These are phyloP conservation scores for Ibycter americanus DNA, from an alignment of 2,797 vertebrate genomes.

Conservation along the genomic window DNA sequence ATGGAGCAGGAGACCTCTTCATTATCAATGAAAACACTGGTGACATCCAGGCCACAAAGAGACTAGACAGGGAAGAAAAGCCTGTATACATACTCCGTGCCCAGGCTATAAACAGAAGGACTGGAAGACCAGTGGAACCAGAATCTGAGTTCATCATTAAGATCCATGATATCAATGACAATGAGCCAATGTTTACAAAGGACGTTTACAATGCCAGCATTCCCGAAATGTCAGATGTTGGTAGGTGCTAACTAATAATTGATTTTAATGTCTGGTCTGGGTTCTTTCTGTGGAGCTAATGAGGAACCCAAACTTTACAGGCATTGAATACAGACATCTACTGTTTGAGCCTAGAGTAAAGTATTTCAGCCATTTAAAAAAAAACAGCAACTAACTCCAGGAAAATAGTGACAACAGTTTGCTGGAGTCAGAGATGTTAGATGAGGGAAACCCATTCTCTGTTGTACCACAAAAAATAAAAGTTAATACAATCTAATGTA, in stretches of 20 bases:
- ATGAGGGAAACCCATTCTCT: not conserved
- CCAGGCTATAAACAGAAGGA: constrained; percentile 89
- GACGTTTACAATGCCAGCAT: constrained; percentile 88
- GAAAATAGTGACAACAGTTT: not conserved
- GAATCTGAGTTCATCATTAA: constrained; percentile 96
- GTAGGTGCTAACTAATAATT: constrained; percentile 75
- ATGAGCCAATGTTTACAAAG: constrained; percentile 92
- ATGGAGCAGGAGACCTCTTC: constrained; percentile 92
- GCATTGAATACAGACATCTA: not conserved
- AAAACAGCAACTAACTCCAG: not conserved
- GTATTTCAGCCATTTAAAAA: not conserved
- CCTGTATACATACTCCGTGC: constrained; percentile 90
- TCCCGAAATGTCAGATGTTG: constrained; percentile 92
- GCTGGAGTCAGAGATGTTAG: not conserved
- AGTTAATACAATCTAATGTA: not conserved
- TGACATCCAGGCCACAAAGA: constrained; percentile 94
- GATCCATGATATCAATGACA: constrained; percentile 98
- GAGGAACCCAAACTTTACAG: not conserved
- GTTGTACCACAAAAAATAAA: not conserved
- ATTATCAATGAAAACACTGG: constrained; percentile 96
- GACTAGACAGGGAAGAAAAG: constrained; percentile 94
- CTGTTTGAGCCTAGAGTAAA: not conserved
- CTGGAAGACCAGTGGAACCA: constrained; percentile 90
- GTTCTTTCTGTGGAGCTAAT: not conserved
- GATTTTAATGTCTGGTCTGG: not conserved